Base-by-base conservation (phyloP, 2,888 invertebrate species). In the Acrobasis consociella region DNA sequence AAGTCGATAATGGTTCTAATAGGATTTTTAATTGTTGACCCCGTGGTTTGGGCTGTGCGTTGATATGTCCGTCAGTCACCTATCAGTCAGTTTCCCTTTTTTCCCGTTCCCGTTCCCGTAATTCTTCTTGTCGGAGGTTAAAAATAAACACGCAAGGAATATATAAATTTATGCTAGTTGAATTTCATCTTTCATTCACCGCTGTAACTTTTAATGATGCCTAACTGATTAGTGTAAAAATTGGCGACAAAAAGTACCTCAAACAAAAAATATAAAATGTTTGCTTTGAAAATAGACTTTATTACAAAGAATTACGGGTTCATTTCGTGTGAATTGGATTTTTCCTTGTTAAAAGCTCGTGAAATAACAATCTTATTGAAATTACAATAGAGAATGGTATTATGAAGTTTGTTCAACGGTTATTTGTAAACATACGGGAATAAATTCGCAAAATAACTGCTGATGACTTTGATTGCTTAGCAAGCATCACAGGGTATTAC, bases 311-410 rank as follows among this genome's bases (percentile, higher is more conserved):
- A 46, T 11, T n/a, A 42, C 42, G 13, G 42, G 1, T 42, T 13
- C 9, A 11, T 10, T 42, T 42, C 10, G 42, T 13, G 10, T 42
- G 13, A 42, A 42, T 11, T 11, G 11, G 5, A 22, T 11, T 11
- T 42, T 42, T 42, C 42, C 10, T 11, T n/a, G 11, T 46, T 46
- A 46, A 46, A 46, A 13, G 46, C 46, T 46, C 46, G 46, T 46
- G 46, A 46, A 46, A 46, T 46, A 46, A 52, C 22, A 9, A 49
- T 49, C 49, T 31, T 31, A 52, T 51, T 51, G 51, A 13, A 11
- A 51, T 52, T 52, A 52, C 22, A 52, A 52, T 31, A 37, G 52
- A 31, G 31, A 13, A 52, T 52, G 52, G 22, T 31, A 37, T 37
- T 31, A 37, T 37, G 13, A 52, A n/a, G 52, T 31, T 11, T 5